Percentiles rank a stretch among this genome's conserved stretches.
Conservation (phyloP, 2,797 vertebrate genomes). For the Falco naumanni region DNA sequence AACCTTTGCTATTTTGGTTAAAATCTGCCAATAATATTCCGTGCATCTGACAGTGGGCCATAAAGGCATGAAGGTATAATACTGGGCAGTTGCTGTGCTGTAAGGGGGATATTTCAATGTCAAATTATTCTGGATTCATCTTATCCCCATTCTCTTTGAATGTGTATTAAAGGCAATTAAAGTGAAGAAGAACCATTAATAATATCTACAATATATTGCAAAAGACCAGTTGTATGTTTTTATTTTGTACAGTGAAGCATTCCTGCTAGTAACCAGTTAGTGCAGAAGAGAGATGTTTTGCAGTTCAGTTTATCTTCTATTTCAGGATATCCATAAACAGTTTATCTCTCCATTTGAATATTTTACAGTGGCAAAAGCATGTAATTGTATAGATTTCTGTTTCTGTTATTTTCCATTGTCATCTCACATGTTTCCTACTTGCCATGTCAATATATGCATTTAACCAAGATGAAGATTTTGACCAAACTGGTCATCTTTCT, state of each 20-base stretch:
- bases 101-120: background rate
- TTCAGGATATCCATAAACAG: background rate
- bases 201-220: background rate
- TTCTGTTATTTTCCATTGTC: background rate
- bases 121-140: background rate
- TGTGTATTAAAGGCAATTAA: background rate
- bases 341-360: background rate
- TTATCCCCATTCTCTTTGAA: background rate
- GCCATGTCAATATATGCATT: background rate
- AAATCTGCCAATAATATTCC: background rate
- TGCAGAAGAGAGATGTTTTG: background rate
- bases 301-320: background rate
- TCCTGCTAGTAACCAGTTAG: background rate
- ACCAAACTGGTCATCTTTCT: background rate
- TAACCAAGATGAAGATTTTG: background rate
- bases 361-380: background rate
- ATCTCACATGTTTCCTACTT: background rate
- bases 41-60: background rate
- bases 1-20: background rate
- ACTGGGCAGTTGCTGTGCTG: background rate
- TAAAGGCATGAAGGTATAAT: background rate
- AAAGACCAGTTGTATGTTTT: background rate
- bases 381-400: background rate
- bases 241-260: background rate
- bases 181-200: background rate